Base-by-base conservation (phyloP, 2,797 vertebrate species). In the Neomorphus geoffroyi region DNA sequence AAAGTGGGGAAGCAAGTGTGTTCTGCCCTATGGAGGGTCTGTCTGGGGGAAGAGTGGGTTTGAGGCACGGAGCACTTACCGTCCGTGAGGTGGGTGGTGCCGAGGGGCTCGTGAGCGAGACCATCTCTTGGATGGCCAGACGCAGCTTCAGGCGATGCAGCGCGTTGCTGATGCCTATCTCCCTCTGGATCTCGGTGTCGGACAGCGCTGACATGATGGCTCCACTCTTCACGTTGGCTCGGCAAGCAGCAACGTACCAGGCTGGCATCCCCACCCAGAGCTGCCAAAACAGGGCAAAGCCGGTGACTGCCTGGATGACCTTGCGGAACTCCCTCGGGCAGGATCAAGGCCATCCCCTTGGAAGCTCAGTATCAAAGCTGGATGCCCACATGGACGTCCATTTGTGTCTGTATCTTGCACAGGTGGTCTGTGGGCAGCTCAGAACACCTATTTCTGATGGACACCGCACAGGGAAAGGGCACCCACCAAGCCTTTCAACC, bases 211-310 rank as follows among this genome's bases (percentile, higher is more conserved):
- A 99, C 99, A 99, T 99, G 98, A 99, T 99, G 97, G 99, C 99
- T 2, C 99, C 99, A 1, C 99, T 99, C 98, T 99, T 99, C 97
- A 99, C 99, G 4, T 99, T 99, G 97, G 99, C 99, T 32, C 99
- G 98, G 95, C 99, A 99, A 17, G 99, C 99, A 0, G 99, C 99
- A 92, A 99, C 99, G 4, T 99, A 99, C 99, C 99, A 99, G 66
- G 99, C 99, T 1, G 99, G 99, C 99, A 99, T 99, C 46, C 99
- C 99, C 95, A 99, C 99, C 99, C 99, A 99, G 96, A 99, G 98
- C 99, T 99, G 98, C 56, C 85, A 85, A 92, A 62, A 94, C 1
- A 41, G 54, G 64, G 57, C 43, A 95, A 26, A 53, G 78, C 6
- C 35, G 5, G 32, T 94, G 57, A 91, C n/a, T 48, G 65, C 30